Evolutionary conservation across 2,888 invertebrate genomes (phyloP).

Genomic region (Melanostoma mellinum): DNA sequence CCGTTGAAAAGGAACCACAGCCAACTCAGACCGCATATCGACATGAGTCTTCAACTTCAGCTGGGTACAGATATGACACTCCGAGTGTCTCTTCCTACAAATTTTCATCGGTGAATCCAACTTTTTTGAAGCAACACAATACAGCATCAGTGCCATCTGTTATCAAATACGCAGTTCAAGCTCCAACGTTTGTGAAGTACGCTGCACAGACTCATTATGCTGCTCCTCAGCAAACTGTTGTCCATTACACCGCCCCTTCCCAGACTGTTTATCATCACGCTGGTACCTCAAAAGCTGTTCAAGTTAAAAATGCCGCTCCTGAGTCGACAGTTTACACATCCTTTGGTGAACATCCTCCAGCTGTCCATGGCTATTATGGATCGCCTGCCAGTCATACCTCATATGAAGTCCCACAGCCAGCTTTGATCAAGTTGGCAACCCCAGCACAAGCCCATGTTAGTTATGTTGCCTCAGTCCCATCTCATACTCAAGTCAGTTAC

Average conservation of each 20-base stretch:
- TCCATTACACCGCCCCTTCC: conserved; percentile 61
- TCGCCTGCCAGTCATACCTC: conserved; percentile 28
- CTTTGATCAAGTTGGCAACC: conserved; percentile 8
- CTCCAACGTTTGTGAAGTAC: conserved; percentile 36
- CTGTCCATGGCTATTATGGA: conserved; percentile 12
- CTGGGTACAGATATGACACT: conserved; percentile 30
- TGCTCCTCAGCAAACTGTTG: conserved; percentile 32
- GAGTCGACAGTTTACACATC: conserved; percentile 67
- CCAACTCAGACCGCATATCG: conserved; percentile 19
- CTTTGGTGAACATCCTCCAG: conserved; percentile 30
- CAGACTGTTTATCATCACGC: conserved; percentile 23
- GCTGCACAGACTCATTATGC: conserved; percentile 39
- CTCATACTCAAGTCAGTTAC: neutral
- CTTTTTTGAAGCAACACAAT: conserved; percentile 7
- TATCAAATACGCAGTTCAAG: conserved; percentile 37
- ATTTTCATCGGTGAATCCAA: conserved; percentile 5
- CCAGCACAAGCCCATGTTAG: conserved; percentile 49
- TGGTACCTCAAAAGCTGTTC: conserved; percentile 10
- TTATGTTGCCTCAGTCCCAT: conserved; percentile 69
- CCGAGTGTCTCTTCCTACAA: conserved; percentile 20
- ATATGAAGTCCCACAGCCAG: conserved; percentile 13
- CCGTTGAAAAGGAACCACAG: conserved; percentile 17
- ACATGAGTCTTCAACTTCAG: conserved; percentile 3
- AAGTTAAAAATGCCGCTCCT: conserved; percentile 15
- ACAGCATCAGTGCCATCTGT: conserved; percentile 10